Base-by-base conservation (phyloP, 2,797 vertebrate species). In the Rhinatrema bivittatum region DNA sequence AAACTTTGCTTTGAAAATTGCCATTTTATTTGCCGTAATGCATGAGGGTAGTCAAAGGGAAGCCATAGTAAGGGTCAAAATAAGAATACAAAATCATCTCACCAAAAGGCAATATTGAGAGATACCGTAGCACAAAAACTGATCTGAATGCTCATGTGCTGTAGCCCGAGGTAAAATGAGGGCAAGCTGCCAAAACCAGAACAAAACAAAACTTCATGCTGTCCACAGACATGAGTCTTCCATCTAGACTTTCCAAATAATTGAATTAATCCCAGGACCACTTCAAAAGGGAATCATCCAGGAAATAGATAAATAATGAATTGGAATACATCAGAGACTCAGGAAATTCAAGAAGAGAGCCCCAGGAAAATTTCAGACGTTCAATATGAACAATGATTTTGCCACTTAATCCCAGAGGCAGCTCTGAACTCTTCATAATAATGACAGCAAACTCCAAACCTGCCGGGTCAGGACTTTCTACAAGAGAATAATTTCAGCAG, bases 241-340 rank as follows among this genome's bases (percentile, higher is more conserved):
- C 10, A 9, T 34, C 25, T 46, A 60, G 47, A 35, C 25, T 19
- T 51, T 54, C 50, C 31, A 56, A 65, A 59, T 40, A 56, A 31
- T 40, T 39, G 29, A 46, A 23, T 40, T 50, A 23, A 18, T 50
- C 28, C 24, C 25, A 55, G 47, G 37, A 46, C 34, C 34, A 62
- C 52, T 66, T 72, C 68, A 68, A 66, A 70, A 46, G 35, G 29
- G 33, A 17, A 20, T 34, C 40, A 37, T 33, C 50, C 68, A 46
- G 46, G 50, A 70, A 68, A 53, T 38, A 35, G 46, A 51, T 57
- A 51, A 63, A 44, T 53, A 61, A 54, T 54, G 49, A 46, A 45
- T 50, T 18, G 27, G 31, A 58, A 47, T 47, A 36, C 25, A 37
- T 26, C 21, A 31, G 39, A 65, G 38, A 56, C 42, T 39, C 36